Evolutionary conservation across 64 coral and sea anemone genomes (phyloP).

Genomic region (Actinia equina): DNA sequence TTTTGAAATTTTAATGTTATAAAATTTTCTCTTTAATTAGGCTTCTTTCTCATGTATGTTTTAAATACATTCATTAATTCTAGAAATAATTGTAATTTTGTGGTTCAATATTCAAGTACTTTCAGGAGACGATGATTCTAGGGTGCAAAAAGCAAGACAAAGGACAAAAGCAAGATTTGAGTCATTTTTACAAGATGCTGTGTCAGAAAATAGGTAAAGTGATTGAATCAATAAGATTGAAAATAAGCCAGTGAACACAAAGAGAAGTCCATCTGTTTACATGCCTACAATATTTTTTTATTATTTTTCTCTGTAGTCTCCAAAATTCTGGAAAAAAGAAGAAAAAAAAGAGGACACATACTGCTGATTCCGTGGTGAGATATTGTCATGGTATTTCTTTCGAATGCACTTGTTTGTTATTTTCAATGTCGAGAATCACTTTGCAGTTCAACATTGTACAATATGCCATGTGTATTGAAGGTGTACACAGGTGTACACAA

Average conservation of each 20-base stretch:
- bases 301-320: neutral
- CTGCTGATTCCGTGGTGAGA: conserved; percentile 80
- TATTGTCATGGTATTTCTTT: neutral
- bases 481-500: too few species aligned
- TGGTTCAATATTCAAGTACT: neutral
- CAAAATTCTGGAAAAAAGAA: conserved; percentile 79
- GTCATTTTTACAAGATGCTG: conserved; percentile 85
- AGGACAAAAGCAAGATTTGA: conserved; percentile 82
- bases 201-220: conserved; percentile 67
- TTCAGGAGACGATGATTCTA: conserved; percentile 54
- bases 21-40: too few species aligned
- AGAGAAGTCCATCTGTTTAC: too few species aligned
- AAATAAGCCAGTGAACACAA: too few species aligned
- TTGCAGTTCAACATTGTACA: too few species aligned
- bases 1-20: too few species aligned
- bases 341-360: conserved; percentile 78
- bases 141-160: conserved; percentile 61
- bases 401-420: too few species aligned
- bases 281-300: neutral
- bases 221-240: neutral
- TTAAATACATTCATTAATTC: neutral
- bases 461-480: too few species aligned
- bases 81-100: neutral
- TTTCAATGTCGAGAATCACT: too few species aligned
- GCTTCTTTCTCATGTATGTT: too few species aligned